Evolutionary conservation across 2,797 vertebrate species (phyloP).

Genomic region (Darevskia nairensis): DNA sequence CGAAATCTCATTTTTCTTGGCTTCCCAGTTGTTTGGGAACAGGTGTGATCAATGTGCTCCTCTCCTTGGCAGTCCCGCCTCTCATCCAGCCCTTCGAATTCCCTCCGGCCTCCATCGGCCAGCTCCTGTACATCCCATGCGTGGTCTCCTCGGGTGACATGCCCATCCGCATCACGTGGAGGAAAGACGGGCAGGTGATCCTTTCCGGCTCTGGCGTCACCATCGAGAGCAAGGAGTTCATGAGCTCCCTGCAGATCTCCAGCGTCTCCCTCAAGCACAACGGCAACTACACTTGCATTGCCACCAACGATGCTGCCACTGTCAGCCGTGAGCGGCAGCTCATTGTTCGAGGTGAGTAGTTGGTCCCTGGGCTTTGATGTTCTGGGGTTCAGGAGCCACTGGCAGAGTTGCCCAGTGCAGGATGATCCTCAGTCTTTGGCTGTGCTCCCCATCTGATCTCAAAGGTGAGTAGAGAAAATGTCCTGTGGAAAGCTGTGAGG

Average conservation of each 20-base stretch:
- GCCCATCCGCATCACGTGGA: slow-evolving; percentile 98
- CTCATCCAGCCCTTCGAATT: slow-evolving; percentile 99
- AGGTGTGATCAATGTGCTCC: slow-evolving; percentile 8
- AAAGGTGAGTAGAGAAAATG: too few relatives aligned
- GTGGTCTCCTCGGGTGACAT: slow-evolving; percentile 98
- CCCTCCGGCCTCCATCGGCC: slow-evolving; percentile 95
- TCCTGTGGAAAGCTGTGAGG: too few relatives aligned
- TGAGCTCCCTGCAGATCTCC: slow-evolving; percentile 96
- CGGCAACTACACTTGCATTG: slow-evolving; percentile 95
- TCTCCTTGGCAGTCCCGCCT: slow-evolving; percentile 86
- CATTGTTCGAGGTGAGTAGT: slow-evolving; percentile 90
- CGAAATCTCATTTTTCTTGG: not conserved
- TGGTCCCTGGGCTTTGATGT: too few relatives aligned
- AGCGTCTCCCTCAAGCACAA: slow-evolving; percentile 97
- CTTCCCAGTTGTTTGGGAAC: not conserved
- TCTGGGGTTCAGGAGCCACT: too few relatives aligned
- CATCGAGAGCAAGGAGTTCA: slow-evolving; percentile 96
- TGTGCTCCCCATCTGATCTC: too few relatives aligned
- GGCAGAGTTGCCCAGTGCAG: too few relatives aligned
- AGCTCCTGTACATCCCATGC: slow-evolving; percentile 97
- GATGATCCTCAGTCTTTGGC: too few relatives aligned
- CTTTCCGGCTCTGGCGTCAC: slow-evolving; percentile 92
- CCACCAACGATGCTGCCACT: slow-evolving; percentile 93
- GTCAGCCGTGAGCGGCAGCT: slow-evolving; percentile 97
- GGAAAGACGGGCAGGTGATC: slow-evolving; percentile 97